Evolutionary conservation across 2,888 invertebrate genomes (phyloP).

Genomic region (Eristalinus aeneus): DNA sequence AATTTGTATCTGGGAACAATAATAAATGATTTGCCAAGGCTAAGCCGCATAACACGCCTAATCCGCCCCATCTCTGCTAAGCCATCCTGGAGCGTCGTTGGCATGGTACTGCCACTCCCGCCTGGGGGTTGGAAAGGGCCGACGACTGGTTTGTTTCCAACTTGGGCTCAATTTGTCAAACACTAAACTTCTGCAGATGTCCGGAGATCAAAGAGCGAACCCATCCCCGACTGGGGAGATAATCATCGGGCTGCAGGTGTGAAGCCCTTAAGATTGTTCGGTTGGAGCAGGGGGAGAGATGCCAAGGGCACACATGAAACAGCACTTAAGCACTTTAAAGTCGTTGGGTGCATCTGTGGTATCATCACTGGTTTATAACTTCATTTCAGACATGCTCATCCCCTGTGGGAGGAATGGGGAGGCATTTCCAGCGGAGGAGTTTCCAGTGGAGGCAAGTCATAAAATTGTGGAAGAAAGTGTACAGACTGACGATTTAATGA

Average conservation of each 20-base stretch:
- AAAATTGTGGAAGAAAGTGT: not conserved
- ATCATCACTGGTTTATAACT: not conserved
- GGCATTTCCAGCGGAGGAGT: not conserved
- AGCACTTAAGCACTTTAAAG: slow-evolving; percentile 1
- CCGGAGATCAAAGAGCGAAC: not conserved
- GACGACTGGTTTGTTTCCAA: not conserved
- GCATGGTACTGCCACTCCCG: no score
- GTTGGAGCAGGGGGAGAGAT: not conserved
- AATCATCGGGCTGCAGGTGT: not conserved
- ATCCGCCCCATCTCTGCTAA: not conserved
- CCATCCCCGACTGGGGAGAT: not conserved
- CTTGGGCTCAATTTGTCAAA: not conserved
- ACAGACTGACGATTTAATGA: not conserved
- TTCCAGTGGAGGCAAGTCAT: not conserved
- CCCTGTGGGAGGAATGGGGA: no score
- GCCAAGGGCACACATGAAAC: not conserved
- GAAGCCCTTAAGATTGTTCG: not conserved
- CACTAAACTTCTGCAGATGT: not conserved
- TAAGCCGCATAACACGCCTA: not conserved
- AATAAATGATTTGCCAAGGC: slow-evolving; percentile 11
- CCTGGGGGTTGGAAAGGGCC: no score
- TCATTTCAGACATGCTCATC: not conserved
- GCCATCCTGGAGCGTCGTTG: not conserved
- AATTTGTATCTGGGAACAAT: slow-evolving; percentile 8
- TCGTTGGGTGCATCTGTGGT: not conserved